Conservation (phyloP, 1,140 invertebrate species). For the Adelges cooleyi region DNA sequence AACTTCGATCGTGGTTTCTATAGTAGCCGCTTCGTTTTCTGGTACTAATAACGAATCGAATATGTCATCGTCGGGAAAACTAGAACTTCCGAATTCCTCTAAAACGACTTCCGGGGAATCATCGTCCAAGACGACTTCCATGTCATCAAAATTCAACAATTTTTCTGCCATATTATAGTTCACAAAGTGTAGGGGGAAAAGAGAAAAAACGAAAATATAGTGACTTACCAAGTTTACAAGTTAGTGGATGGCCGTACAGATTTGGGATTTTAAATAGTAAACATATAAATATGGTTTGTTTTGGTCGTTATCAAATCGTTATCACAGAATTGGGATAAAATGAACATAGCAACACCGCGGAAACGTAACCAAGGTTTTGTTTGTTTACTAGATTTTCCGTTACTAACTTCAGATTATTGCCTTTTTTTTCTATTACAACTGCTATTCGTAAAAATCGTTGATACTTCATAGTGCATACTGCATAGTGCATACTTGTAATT, state of each 20-base stretch:
- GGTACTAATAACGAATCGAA: slow-evolving; percentile 5
- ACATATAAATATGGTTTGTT: neutral
- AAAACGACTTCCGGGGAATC: neutral
- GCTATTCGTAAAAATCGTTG: too few relatives aligned
- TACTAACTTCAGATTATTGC: too few relatives aligned
- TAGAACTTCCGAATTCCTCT: neutral
- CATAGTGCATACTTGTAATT: too few relatives aligned
- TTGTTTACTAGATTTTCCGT: too few relatives aligned
- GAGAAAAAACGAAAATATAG: neutral
- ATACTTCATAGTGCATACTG: too few relatives aligned
- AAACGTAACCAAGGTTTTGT: too few relatives aligned
- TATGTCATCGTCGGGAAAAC: neutral
- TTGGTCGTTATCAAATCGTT: neutral
- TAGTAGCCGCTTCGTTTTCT: neutral
- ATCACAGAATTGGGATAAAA: neutral
- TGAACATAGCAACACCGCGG: neutral
- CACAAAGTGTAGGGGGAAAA: too few relatives aligned
- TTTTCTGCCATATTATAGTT: slow-evolving; percentile 11
- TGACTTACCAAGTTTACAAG: slow-evolving; percentile 9
- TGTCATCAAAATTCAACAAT: slow-evolving; percentile 15
- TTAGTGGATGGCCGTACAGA: too few relatives aligned
- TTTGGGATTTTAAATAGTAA: too few relatives aligned
- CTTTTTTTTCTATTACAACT: too few relatives aligned
- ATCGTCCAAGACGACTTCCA: slow-evolving; percentile 16
- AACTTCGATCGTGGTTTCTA: slow-evolving; percentile 19